Conservation (phyloP, 2,888 invertebrate species). For the Leptinotarsa rubiginosa region DNA sequence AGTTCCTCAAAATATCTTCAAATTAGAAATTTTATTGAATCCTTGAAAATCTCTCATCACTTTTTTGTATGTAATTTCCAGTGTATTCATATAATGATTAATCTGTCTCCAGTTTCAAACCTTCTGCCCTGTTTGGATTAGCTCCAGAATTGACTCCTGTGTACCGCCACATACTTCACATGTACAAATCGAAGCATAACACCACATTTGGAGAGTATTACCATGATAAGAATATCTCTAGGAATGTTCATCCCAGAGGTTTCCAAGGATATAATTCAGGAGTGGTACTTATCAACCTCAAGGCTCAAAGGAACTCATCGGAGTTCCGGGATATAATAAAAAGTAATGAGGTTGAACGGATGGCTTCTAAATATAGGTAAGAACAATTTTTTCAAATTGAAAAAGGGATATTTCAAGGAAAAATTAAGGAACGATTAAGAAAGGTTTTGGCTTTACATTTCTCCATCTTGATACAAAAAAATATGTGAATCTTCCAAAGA, state of each 20-base stretch:
- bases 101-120: conserved; percentile 68
- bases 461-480: no score
- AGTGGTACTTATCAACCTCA: conserved; percentile 78
- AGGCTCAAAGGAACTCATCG: conserved; percentile 73
- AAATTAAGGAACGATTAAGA: no score
- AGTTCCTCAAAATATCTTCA: no score
- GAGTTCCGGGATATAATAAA: conserved; percentile 72
- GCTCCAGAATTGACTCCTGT: conserved; percentile 83
- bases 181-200: conserved; percentile 74
- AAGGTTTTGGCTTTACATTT: no score
- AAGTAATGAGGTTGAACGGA: conserved; percentile 68
- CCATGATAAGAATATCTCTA: conserved; percentile 60
- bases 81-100: not conserved
- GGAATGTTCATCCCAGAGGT: conserved; percentile 64
- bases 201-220: conserved; percentile 68
- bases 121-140: conserved; percentile 76
- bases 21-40: no score
- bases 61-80: not conserved
- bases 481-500: no score
- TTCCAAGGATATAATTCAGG: conserved; percentile 87
- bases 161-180: conserved; percentile 79
- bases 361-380: conserved; percentile 71
- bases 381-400: not conserved
- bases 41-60: no score
- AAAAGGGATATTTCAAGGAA: no score